A percentile compares a stretch with the other conserved stretches of the same genome.
Evolutionary conservation across 1,140 invertebrate species (phyloP).

Genomic region (Pseudomyrmex dendroicus): DNA sequence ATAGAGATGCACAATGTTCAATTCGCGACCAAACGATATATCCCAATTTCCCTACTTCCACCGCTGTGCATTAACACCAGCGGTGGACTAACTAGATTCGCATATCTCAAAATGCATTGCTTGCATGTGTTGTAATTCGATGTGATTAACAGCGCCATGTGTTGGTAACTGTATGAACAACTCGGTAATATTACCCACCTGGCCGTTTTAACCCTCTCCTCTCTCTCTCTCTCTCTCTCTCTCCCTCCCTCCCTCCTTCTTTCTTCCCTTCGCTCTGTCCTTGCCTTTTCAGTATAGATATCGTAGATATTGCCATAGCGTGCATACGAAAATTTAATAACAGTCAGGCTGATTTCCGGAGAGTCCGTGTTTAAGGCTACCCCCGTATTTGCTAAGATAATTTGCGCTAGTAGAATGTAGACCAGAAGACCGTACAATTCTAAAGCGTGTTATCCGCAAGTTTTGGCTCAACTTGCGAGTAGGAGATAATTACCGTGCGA

Average conservation of each 20-base stretch:
- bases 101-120: conserved; percentile 72
- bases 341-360: conserved; percentile 62
- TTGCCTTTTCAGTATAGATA: conserved; percentile 35
- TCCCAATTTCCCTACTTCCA: conserved; percentile 65
- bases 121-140: conserved; percentile 73
- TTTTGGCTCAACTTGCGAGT: conserved; percentile 25
- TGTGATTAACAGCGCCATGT: conserved; percentile 74
- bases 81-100: conserved; percentile 70
- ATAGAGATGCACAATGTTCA: conserved; percentile 66
- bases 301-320: conserved; percentile 61
- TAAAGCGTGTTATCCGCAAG: conserved; percentile 50
- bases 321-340: conserved; percentile 71
- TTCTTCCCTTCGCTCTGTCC: background rate
- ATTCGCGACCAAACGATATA: conserved; percentile 66
- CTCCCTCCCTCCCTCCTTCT: conserved; percentile 1
- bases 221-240: background rate
- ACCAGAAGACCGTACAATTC: conserved; percentile 42
- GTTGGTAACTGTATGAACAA: conserved; percentile 75
- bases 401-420: conserved; percentile 34
- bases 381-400: conserved; percentile 36
- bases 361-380: conserved; percentile 52
- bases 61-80: conserved; percentile 67
- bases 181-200: conserved; percentile 74
- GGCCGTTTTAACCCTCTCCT: conserved; percentile 60
- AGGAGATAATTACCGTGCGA: conserved; percentile 40